Base-by-base conservation (phyloP, 2,113 vertebrate genomes). In the Tupaia tana region DNA sequence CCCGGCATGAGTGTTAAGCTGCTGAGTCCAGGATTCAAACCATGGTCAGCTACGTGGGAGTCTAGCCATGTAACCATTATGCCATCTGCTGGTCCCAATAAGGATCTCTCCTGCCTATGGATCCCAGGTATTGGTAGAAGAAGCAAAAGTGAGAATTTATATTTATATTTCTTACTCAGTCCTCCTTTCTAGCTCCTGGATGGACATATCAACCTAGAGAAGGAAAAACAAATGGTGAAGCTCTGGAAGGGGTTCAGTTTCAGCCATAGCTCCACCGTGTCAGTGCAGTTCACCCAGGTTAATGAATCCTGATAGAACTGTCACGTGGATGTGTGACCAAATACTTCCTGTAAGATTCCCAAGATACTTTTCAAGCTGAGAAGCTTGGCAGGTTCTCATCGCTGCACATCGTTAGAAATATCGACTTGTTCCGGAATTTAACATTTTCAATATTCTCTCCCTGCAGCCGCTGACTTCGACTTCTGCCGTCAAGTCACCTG, bases 401-500 rank as follows among this genome's bases (percentile, higher is more conserved):
- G 91, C 11, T 43, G 12, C 1, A 43, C 1, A 70, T 10, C 52
- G 43, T 80, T 34, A 54, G 34, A 85, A 95, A 70, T 69, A 73
- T 13, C 52, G 24, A 90, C 27, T 64, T 82, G 54, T 34, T 92
- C 22, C 63, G 54, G 15, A 94, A 88, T 82, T 67, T 63, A 20
- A 77, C 52, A 87, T 73, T 87, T 92, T 85, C 69, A 64, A 67
- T 77, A 82, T 29, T 78, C 54, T 6, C 89, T 86, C 27, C 58
- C 43, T 29, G 56, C 59, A 93, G 31, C 66, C 22, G 80, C 14
- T 7, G n/a, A 61, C 79, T 96, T 96, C 52, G 83, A 59, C 81
- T 94, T 93, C 14, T 58, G 61, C 31, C 83, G 90, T 66, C 54
- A 15, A 13, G 69, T 77, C 75, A 90, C 61, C 70, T 92, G 87